Conservation (phyloP, 1,140 invertebrate genomes). For the Oedothorax gibbosus region DNA sequence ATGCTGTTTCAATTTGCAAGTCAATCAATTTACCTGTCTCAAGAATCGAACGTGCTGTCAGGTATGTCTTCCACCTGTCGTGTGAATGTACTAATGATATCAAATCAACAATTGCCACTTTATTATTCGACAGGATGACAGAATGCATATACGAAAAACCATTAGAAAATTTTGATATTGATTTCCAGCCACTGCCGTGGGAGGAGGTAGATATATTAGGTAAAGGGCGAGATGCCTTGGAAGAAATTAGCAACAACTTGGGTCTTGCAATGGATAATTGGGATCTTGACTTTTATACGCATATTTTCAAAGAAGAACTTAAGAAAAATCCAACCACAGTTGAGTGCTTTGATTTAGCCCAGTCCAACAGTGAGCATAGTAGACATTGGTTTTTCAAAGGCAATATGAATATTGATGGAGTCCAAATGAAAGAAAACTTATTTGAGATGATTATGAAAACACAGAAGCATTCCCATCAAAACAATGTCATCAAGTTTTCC, state of each 20-base stretch:
- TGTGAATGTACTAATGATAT: background rate
- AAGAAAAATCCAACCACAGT: constrained; percentile 96
- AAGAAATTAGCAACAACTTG: constrained; percentile 84
- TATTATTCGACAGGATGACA: constrained; percentile 85
- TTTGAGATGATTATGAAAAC: constrained; percentile 94
- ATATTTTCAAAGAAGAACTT: constrained; percentile 83
- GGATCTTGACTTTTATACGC: constrained; percentile 87
- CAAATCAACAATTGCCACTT: constrained; percentile 1
- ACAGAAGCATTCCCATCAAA: constrained; percentile 81
- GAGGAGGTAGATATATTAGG: constrained; percentile 84
- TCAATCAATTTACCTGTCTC: constrained; percentile 80
- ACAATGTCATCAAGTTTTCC: constrained; percentile 97
- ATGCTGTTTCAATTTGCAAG: constrained; percentile 92
- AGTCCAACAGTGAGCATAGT: constrained; percentile 91
- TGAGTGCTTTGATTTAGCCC: constrained; percentile 98
- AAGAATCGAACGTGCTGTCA: constrained; percentile 83
- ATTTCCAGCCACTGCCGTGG: constrained; percentile 76
- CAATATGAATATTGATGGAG: constrained; percentile 85
- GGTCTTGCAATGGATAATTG: constrained; percentile 90
- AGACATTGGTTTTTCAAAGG: constrained; percentile 80
- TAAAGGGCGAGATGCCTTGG: constrained; percentile 81
- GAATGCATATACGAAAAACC: constrained; percentile 82
- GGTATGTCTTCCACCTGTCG: constrained; percentile 78
- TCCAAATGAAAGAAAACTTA: constrained; percentile 81
- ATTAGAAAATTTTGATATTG: constrained; percentile 77